phyloP scores from a whole-genome alignment of 2,888 invertebrate genomes.

The Volucella inflata region DNA sequence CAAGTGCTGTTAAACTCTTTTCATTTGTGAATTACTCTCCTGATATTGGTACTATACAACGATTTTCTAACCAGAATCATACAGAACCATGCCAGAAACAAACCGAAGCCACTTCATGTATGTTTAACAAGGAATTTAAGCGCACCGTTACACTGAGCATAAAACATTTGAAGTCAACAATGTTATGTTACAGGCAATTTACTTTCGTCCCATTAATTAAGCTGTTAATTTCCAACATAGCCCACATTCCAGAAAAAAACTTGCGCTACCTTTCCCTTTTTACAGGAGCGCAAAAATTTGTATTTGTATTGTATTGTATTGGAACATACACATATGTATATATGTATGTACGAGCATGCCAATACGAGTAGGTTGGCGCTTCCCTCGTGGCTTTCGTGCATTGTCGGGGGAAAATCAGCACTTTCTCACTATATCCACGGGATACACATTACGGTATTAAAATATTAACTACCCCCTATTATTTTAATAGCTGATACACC shows the following conservation, averaged over 20 bases:
- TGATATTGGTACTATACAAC: too few relatives aligned
- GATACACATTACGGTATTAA: slow-evolving; percentile 54
- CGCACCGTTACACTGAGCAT: too few relatives aligned
- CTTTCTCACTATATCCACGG: slow-evolving; percentile 50
- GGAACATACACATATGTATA: too few relatives aligned
- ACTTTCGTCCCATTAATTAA: slow-evolving; percentile 50
- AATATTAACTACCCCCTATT: slow-evolving; percentile 68
- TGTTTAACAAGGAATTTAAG: too few relatives aligned
- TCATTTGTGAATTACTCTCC: too few relatives aligned
- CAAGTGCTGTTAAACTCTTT: too few relatives aligned
- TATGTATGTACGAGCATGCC: background rate
- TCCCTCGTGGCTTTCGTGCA: slow-evolving; percentile 27
- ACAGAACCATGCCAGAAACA: too few relatives aligned
- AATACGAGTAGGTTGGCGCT: background rate
- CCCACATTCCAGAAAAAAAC: slow-evolving; percentile 2
- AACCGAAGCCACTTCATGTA: too few relatives aligned
- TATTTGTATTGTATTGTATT: too few relatives aligned
- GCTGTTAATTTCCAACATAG: slow-evolving; percentile 45
- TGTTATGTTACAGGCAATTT: slow-evolving; percentile 27
- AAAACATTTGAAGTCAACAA: background rate
- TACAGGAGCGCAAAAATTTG: too few relatives aligned
- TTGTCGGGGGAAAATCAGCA: slow-evolving; percentile 52
- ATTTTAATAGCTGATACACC: slow-evolving; percentile 57
- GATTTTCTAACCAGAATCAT: too few relatives aligned
- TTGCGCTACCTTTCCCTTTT: too few relatives aligned